Conservation (phyloP, 2,888 invertebrate genomes). For the Dynastes tityus region DNA sequence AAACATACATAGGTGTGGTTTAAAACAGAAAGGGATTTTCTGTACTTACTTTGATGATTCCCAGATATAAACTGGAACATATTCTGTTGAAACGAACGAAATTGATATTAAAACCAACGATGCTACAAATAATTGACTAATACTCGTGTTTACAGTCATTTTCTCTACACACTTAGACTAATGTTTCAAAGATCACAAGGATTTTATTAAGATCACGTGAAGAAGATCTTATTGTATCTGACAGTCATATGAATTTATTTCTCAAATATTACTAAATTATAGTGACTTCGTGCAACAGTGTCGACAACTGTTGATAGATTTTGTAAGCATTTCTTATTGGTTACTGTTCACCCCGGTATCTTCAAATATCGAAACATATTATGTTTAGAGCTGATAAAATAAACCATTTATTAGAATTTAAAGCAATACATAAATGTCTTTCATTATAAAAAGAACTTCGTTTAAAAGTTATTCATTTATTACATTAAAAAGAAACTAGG, state of each 20-base stretch:
- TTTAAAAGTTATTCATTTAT: too few relatives aligned
- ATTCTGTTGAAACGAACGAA: constrained; percentile 60
- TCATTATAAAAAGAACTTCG: too few relatives aligned
- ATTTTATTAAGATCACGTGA: constrained; percentile 58
- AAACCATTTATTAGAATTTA: too few relatives aligned
- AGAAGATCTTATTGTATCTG: constrained; percentile 54
- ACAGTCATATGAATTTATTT: constrained; percentile 56
- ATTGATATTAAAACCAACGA: constrained; percentile 47
- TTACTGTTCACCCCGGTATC: not conserved
- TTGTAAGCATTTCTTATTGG: constrained; percentile 2
- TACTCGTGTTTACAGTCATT: constrained; percentile 50
- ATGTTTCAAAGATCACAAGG: constrained; percentile 53
- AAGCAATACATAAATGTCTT: too few relatives aligned
- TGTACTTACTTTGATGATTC: constrained; percentile 65
- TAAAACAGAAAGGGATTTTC: constrained; percentile 52
- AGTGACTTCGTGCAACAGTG: constrained; percentile 29
- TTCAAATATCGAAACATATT: not conserved
- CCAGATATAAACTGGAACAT: constrained; percentile 68
- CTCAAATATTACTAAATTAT: constrained; percentile 38
- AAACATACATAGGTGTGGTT: constrained; percentile 56
- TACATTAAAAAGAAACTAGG: too few relatives aligned
- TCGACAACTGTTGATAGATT: constrained; percentile 17
- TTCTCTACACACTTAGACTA: constrained; percentile 48
- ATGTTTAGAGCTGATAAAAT: too few relatives aligned
- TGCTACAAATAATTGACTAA: constrained; percentile 40